Base-by-base conservation (phyloP, 2,888 invertebrate species). In the Agrochola lota region DNA sequence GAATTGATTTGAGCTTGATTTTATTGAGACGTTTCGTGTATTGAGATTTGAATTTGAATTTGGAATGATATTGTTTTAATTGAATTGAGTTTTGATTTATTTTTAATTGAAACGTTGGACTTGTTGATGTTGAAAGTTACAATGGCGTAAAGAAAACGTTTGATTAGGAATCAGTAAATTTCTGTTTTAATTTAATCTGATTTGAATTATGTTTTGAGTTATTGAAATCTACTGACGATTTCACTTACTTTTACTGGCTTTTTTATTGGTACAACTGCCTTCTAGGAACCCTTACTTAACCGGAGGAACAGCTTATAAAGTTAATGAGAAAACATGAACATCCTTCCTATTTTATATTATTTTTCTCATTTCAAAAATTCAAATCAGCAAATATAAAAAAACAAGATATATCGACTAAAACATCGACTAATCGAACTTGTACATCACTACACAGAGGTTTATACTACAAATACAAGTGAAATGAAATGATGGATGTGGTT, bases 401-500 rank as follows among this genome's bases (percentile, higher is more conserved):
- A 64, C 40, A 40, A 40, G 6, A 46, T 60, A 35, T 20, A 49
- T 62, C 57, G 55, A 71, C 30, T 23, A 35, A 73, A 72, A 69
- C 26, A 67, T 86, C 77, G 77, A 84, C 26, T 35, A 73, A 80
- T 71, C 63, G 30, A 49, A 64, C 17, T 52, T 30, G 63, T 15
- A 81, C 85, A 72, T 77, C 85, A 73, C 85, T 87, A 75, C 40
- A 60, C 69, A 71, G 63, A 62, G 72, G 74, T 87, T 79, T 74
- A 71, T 74, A 76, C 59, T 74, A 74, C 81, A 82, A 87, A 85
- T 80, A 85, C 69, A 86, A 81, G 76, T 66, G 66, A 80, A 86
- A 84, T 84, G 72, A 80, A 89, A 87, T 81, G 76, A 85, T 81
- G 81, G 70, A 88, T 88, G 81, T 78, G 71, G 85, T 81, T 81